Conservation (phyloP, 2,888 invertebrate genomes). For the Epistrophe grossulariae region DNA sequence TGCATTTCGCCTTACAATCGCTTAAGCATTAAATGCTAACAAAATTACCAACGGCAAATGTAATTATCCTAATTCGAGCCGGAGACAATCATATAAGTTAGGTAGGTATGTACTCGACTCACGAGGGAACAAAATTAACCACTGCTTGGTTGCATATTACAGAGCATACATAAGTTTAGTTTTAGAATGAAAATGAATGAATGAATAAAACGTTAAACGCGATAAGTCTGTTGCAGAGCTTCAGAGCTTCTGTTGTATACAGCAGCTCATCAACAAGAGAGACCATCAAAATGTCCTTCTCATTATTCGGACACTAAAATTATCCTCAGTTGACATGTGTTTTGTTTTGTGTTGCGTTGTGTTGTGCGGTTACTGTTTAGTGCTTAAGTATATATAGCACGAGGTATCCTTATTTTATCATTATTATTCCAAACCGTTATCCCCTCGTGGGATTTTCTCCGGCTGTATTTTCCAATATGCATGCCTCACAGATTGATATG, state of each 20-base stretch:
- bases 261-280: slow-evolving; percentile 44
- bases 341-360: not conserved
- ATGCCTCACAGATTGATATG: slow-evolving; percentile 45
- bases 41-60: slow-evolving; percentile 64
- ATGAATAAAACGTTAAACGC: slow-evolving; percentile 12
- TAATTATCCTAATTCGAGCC: slow-evolving; percentile 70
- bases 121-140: slow-evolving; percentile 41
- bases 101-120: not conserved
- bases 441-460: slow-evolving; percentile 81
- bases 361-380: not conserved
- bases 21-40: slow-evolving; percentile 72
- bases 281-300: slow-evolving; percentile 53
- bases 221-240: slow-evolving; percentile 14
- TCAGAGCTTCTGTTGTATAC: not conserved
- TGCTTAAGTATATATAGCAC: not conserved
- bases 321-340: slow-evolving; percentile 19
- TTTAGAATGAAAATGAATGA: slow-evolving; percentile 19
- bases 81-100: slow-evolving; percentile 20
- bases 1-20: slow-evolving; percentile 65
- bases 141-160: slow-evolving; percentile 44
- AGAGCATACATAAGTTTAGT: slow-evolving; percentile 28
- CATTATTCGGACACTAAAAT: slow-evolving; percentile 55
- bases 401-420: slow-evolving; percentile 61
- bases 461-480: slow-evolving; percentile 79
- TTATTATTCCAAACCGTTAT: slow-evolving; percentile 68